These are phyloP conservation scores for Mythimna pallens DNA, from an alignment of 2,888 invertebrate species.

Conservation along the genomic window DNA sequence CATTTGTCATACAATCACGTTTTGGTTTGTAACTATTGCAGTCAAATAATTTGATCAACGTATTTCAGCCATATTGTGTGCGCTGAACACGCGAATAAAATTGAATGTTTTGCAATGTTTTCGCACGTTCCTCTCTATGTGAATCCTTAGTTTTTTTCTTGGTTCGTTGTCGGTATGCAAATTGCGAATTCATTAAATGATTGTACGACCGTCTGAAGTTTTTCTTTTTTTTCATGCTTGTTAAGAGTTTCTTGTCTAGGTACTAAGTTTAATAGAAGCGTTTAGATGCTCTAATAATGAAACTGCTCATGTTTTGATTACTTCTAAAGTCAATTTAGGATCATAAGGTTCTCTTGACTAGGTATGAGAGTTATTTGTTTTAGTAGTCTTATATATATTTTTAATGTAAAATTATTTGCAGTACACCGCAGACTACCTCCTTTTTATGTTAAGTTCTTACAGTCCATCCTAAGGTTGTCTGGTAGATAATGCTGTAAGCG, in stretches of 20 bases:
- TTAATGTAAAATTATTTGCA: too few relatives aligned
- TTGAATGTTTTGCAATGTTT: background rate
- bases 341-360: background rate
- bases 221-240: constrained; percentile 77
- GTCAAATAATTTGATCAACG: constrained; percentile 32
- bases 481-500: too few relatives aligned
- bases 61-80: constrained; percentile 28
- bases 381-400: too few relatives aligned
- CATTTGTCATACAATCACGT: constrained; percentile 2
- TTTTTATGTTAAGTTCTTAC: too few relatives aligned
- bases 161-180: constrained; percentile 85
- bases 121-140: constrained; percentile 67
- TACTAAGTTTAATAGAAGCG: constrained; percentile 74
- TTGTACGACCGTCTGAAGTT: constrained; percentile 82
- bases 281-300: constrained; percentile 74
- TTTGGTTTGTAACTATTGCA: constrained; percentile 26
- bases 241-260: constrained; percentile 83
- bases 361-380: too few relatives aligned
- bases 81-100: constrained; percentile 2
- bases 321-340: constrained; percentile 12
- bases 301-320: constrained; percentile 56
- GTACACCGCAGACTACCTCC: too few relatives aligned
- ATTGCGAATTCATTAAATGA: constrained; percentile 89
- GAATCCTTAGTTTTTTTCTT: constrained; percentile 74
- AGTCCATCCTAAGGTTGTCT: too few relatives aligned